Percentiles rank a stretch among this genome's conserved stretches.
phyloP scores from a whole-genome alignment of 1,140 invertebrate genomes.

The Pygmarrhopalites habei region DNA sequence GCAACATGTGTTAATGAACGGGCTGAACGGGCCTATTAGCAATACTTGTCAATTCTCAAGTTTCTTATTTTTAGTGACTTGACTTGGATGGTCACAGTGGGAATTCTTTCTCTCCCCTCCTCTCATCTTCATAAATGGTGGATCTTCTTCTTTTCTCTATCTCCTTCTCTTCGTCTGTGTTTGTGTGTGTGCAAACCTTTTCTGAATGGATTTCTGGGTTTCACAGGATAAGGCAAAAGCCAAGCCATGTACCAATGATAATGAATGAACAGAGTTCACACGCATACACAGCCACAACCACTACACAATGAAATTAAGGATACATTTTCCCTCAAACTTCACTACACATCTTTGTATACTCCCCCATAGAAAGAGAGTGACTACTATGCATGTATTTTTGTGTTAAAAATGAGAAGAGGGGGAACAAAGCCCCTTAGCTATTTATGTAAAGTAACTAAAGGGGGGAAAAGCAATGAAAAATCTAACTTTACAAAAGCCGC shows the following conservation, averaged over 20 bases:
- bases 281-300: no score
- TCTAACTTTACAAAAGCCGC: slow-evolving; percentile 6
- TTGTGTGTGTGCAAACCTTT: not conserved
- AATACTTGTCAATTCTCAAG: slow-evolving; percentile 28
- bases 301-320: no score
- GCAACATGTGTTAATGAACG: slow-evolving; percentile 30
- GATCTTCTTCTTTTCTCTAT: no score
- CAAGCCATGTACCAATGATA: no score
- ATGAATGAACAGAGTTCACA: no score
- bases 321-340: no score
- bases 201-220: no score
- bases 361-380: no score
- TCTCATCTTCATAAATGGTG: not conserved
- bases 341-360: no score
- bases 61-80: slow-evolving; percentile 29
- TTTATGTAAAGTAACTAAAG: not conserved
- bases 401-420: not conserved
- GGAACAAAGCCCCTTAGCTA: not conserved
- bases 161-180: no score
- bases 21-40: slow-evolving; percentile 28
- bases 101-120: slow-evolving; percentile 1
- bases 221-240: no score
- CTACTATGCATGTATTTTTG: no score
- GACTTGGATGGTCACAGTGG: slow-evolving; percentile 11
- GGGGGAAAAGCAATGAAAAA: not conserved